Conservation (phyloP, 37 sponge, comb jelly and placozoan genomes). For the Halichondria panicea region DNA sequence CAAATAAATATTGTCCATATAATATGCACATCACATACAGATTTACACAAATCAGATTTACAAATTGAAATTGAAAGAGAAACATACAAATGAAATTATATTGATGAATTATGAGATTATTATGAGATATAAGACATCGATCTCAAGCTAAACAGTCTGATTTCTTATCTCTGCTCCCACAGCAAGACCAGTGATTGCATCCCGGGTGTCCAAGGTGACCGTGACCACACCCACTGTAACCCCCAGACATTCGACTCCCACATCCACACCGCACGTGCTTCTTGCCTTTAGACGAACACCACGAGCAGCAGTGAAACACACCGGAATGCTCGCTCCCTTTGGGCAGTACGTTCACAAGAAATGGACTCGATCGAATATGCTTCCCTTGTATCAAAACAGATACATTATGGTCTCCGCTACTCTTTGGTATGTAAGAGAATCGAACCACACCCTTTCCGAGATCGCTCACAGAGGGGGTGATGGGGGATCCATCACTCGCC, state of each 20-base stretch:
- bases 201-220: conserved; percentile 78
- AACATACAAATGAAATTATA: background rate
- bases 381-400: conserved; percentile 53
- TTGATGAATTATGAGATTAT: background rate
- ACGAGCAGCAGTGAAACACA: conserved; percentile 72
- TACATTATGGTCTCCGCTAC: conserved; percentile 49
- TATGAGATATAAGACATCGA: background rate
- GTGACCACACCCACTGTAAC: conserved; percentile 81
- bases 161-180: conserved; percentile 49
- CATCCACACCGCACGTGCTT: conserved; percentile 76
- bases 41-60: no score
- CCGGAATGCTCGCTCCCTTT: conserved; percentile 48
- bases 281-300: conserved; percentile 60
- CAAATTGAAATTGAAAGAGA: no score
- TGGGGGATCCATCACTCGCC: background rate
- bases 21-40: no score
- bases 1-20: no score
- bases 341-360: conserved; percentile 43
- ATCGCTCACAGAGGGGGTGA: conserved; percentile 28
- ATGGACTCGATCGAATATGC: conserved; percentile 67
- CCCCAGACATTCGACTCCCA: conserved; percentile 77
- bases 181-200: conserved; percentile 74
- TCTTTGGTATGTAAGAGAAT: conserved; percentile 40
- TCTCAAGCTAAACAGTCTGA: conserved; percentile 32
- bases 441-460: conserved; percentile 41